Conservation (phyloP, 2,888 invertebrate genomes). For the Tipula lateralis region DNA sequence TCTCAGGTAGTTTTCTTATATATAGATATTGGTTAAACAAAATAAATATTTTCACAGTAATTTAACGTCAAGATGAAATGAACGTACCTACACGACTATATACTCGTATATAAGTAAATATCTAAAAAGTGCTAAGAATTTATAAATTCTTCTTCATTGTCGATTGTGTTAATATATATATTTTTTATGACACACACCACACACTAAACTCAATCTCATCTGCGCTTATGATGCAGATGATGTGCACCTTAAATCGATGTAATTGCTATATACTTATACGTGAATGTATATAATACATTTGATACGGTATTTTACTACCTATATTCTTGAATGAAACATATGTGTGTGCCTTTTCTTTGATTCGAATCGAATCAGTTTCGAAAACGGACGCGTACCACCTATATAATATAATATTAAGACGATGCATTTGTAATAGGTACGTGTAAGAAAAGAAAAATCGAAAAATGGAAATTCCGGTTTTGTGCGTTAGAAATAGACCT, state of each 20-base stretch:
- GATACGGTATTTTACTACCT: background rate
- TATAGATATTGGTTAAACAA: background rate
- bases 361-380: background rate
- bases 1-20: background rate
- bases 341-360: background rate
- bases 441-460: background rate
- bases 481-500: background rate
- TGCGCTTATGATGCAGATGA: background rate
- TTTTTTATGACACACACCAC: background rate
- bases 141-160: background rate
- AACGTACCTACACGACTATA: background rate
- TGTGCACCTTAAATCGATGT: background rate
- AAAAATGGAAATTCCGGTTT: background rate
- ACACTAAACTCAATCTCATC: background rate
- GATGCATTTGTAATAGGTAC: background rate
- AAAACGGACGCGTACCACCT: background rate
- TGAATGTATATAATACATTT: background rate
- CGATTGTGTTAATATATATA: background rate
- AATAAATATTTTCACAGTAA: constrained; percentile 11
- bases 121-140: background rate
- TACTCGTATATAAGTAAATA: background rate
- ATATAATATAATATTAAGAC: background rate
- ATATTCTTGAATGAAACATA: background rate
- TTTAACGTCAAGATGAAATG: background rate
- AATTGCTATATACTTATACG: background rate